Evolutionary conservation across 2,113 vertebrate genomes (phyloP).

Genomic region (Odontophorus gujanensis): DNA sequence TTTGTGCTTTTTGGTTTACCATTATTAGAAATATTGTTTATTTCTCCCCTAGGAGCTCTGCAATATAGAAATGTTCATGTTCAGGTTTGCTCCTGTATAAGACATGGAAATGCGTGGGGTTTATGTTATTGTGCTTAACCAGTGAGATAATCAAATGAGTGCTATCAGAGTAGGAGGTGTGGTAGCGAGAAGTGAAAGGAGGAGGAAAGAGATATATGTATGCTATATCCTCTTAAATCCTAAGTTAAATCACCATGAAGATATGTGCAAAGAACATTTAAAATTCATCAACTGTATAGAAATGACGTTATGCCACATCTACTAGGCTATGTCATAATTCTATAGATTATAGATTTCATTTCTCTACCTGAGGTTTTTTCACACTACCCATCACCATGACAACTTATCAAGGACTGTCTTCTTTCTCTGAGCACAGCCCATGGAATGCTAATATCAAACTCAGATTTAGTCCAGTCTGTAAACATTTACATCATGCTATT

Average conservation of each 20-base stretch:
- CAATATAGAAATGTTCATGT: neutral
- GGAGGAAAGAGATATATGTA: neutral
- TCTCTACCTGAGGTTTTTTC: neutral
- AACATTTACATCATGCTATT: neutral
- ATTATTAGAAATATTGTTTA: neutral
- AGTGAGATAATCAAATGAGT: neutral
- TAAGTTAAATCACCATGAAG: neutral
- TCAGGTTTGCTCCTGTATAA: neutral
- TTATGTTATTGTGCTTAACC: neutral
- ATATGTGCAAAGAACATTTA: neutral
- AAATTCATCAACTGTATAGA: neutral
- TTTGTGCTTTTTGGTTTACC: neutral
- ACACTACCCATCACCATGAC: neutral
- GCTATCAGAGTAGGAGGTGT: neutral
- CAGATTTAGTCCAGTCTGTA: neutral
- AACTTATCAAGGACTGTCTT: neutral
- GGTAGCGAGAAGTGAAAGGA: neutral
- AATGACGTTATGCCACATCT: neutral
- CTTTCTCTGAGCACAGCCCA: neutral
- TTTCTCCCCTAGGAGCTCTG: neutral
- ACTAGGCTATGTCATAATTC: neutral
- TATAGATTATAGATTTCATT: neutral
- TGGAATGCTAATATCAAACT: neutral
- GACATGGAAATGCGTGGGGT: neutral
- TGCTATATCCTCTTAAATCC: neutral